Base-by-base conservation (phyloP, 2,113 vertebrate genomes). In the Henicopernis longicauda region DNA sequence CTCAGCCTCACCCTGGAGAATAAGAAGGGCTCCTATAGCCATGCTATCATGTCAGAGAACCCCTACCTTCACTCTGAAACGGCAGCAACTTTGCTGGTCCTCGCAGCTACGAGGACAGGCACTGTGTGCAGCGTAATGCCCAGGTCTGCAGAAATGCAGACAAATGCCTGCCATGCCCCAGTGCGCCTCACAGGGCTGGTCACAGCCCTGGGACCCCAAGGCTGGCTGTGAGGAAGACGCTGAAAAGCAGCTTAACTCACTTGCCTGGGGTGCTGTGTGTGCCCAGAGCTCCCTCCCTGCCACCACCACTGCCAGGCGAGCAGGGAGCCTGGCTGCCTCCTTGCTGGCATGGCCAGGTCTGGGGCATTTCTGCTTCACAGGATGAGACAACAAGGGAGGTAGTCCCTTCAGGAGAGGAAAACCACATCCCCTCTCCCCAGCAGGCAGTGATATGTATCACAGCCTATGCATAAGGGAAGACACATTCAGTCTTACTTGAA, bases 91-190 rank as follows among this genome's bases (percentile, higher is more conserved):
- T 45, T 2, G 3, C 54, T 36, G 73, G 17, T 55, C 29, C 73
- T 57, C 62, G 34, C 38, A 54, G 44, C 5, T 45, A 20, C 0
- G 1, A 19, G 36, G 19, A 18, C 36, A 63, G 32, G 20, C 15
- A 8, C 21, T 5, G 21, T 2, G 4, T 36, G 26, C 50, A 44
- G 16, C 0, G 0, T 19, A 82, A 40, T 1, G 1, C 27, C 27
- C 42, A 27, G 20, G 16, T 19, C 67, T 58, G 54, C 8, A 36
- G 49, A 50, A 47, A 21, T 3, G 49, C 44, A 26, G 20, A 29
- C 23, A 18, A 9, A 32, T 9, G 10, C 42, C 58, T 40, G 36
- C n/a, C 14, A 3, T 29, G 40, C 11, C 40, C 1, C 13, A 44
- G 25, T 8, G 22, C 0, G 0, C 34, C 34, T 32, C 12, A 6